Evolutionary conservation across 2,113 vertebrate genomes (phyloP).

Genomic region (Actenoides lindsayi): DNA sequence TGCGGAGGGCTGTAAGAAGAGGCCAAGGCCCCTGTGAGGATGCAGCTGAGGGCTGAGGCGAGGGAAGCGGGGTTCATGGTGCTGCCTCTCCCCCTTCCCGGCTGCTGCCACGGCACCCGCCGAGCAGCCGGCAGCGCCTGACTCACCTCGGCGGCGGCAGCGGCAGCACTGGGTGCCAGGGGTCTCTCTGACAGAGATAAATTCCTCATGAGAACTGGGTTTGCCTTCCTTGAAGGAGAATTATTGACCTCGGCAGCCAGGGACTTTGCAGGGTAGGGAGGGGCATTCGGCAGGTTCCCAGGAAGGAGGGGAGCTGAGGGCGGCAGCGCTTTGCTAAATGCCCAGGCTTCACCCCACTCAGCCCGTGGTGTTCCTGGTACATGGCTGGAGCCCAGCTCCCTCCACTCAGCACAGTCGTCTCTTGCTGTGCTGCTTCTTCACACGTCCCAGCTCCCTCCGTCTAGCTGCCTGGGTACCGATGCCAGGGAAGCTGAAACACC

Average conservation of each 20-base stretch:
- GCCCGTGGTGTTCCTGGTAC: background rate
- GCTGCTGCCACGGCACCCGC: background rate
- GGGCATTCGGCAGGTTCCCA: background rate
- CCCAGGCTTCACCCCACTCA: background rate
- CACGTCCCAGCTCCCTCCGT: slow-evolving; percentile 28
- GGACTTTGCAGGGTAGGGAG: background rate
- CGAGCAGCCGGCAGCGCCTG: background rate
- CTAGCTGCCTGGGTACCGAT: slow-evolving; percentile 25
- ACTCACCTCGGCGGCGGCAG: background rate
- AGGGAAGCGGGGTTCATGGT: background rate
- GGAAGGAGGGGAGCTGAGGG: background rate
- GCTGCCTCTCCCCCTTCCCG: background rate
- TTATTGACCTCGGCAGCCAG: background rate
- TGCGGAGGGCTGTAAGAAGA: background rate
- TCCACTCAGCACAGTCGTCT: background rate
- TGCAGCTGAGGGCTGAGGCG: background rate
- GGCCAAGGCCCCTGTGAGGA: background rate
- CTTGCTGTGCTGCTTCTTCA: slow-evolving; percentile 48
- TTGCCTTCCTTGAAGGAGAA: background rate
- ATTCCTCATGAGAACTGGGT: background rate
- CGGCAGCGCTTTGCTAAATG: background rate
- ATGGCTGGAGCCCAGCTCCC: slow-evolving; percentile 4
- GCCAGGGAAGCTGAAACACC: slow-evolving; percentile 49
- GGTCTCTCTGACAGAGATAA: background rate
- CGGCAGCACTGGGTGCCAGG: background rate